phyloP scores from a whole-genome alignment of 1,140 invertebrate species.

The Cephus cinctus region DNA sequence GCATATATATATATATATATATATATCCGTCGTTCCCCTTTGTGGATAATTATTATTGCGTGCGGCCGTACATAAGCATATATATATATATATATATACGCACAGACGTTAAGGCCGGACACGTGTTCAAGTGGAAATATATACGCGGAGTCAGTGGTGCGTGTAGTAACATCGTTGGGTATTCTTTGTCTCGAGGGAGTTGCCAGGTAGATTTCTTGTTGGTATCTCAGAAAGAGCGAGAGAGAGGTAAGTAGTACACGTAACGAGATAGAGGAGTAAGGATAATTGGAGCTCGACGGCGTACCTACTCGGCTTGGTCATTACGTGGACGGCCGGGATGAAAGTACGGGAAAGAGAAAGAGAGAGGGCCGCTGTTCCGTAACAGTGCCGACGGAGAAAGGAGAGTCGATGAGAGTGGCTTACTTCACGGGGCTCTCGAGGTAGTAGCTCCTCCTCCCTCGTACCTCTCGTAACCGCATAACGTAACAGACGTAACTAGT shows the following conservation, averaged over 20 bases:
- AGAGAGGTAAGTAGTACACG: constrained; percentile 6
- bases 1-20: neutral
- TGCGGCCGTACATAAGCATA: too few species aligned
- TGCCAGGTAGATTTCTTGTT: neutral
- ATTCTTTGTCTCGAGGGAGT: too few species aligned
- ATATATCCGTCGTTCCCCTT: too few species aligned
- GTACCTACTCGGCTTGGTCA: too few species aligned
- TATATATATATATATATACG: too few species aligned
- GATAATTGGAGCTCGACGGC: neutral
- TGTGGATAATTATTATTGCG: too few species aligned
- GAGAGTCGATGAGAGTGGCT: neutral
- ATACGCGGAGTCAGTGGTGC: too few species aligned
- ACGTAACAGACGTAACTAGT: constrained; percentile 53
- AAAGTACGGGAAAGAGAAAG: constrained; percentile 1
- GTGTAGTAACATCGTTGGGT: too few species aligned
- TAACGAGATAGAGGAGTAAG: constrained; percentile 8
- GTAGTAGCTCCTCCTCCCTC: constrained; percentile 8
- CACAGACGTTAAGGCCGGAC: too few species aligned
- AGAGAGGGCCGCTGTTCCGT: constrained; percentile 8
- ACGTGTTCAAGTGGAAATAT: too few species aligned
- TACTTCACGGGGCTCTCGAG: constrained; percentile 4
- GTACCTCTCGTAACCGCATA: constrained; percentile 29
- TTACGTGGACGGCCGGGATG: too few species aligned
- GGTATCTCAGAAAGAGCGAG: constrained; percentile 2
- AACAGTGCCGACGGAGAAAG: neutral